Conservation (phyloP, 2,888 invertebrate species). For the Caenorhabditis zanzibari region DNA sequence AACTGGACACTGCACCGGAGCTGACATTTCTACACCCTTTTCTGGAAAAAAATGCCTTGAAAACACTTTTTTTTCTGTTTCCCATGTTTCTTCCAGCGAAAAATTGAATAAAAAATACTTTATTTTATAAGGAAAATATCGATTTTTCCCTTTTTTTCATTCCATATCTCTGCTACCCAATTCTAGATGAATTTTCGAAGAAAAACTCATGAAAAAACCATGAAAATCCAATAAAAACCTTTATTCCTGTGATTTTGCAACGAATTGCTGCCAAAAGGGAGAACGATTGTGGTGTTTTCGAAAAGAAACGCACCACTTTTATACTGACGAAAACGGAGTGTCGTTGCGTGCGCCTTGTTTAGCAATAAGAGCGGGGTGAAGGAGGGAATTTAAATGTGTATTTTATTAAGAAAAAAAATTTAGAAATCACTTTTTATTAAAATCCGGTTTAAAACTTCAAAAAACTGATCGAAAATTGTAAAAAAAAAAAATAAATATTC, state of each 20-base stretch:
- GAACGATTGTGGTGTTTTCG: not conserved
- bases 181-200: not conserved
- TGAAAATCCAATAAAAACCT: conserved; percentile 20
- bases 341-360: conserved; percentile 15
- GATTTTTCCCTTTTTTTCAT: not conserved
- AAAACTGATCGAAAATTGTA: too few relatives aligned
- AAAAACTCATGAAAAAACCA: not conserved
- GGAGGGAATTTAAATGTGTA: not conserved
- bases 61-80: not conserved
- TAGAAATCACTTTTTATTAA: too few relatives aligned
- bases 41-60: not conserved
- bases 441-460: too few relatives aligned
- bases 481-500: too few relatives aligned
- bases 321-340: not conserved
- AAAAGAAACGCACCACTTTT: not conserved
- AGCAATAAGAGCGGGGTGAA: not conserved
- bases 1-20: conserved; percentile 87
- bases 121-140: not conserved
- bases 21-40: conserved; percentile 65
- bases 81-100: too few relatives aligned
- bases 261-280: not conserved
- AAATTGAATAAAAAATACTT: too few relatives aligned
- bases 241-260: conserved; percentile 3
- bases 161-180: not conserved
- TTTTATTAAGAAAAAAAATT: too few relatives aligned